phyloP scores from a whole-genome alignment of 2,113 vertebrate genomes.

The Cynocephalus volans region DNA sequence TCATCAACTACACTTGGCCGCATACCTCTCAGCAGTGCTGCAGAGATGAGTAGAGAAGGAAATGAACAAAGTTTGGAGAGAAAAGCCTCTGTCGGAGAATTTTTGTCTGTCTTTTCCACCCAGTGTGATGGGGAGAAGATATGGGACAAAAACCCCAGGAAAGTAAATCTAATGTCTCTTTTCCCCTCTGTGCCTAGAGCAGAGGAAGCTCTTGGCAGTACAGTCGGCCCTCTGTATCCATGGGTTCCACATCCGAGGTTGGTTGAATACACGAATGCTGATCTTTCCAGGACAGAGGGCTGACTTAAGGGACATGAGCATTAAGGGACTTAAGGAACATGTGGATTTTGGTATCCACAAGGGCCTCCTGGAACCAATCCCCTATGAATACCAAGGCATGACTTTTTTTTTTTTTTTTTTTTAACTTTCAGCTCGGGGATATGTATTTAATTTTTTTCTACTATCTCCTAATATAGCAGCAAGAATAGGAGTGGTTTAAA shows the following conservation, averaged over 20 bases:
- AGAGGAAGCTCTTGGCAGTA: neutral
- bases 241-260: too few species aligned
- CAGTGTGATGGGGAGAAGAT: neutral
- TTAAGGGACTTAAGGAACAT: too few species aligned
- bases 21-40: neutral
- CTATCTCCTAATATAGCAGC: neutral
- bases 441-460: neutral
- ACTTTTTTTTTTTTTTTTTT: neutral
- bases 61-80: neutral
- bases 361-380: too few species aligned
- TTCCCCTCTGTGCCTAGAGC: neutral
- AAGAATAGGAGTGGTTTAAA: slow-evolving; percentile 38
- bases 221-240: too few species aligned
- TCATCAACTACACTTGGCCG: neutral
- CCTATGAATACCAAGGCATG: too few species aligned
- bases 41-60: neutral
- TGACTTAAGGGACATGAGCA: too few species aligned
- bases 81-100: neutral
- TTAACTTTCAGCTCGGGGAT: neutral
- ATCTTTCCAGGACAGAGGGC: too few species aligned
- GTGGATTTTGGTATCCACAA: too few species aligned
- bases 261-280: too few species aligned
- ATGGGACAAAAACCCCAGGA: neutral
- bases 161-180: neutral
- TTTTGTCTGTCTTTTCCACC: neutral